Conservation (phyloP, 2,113 vertebrate genomes). For the Pseudolaguvia tuberculata region DNA sequence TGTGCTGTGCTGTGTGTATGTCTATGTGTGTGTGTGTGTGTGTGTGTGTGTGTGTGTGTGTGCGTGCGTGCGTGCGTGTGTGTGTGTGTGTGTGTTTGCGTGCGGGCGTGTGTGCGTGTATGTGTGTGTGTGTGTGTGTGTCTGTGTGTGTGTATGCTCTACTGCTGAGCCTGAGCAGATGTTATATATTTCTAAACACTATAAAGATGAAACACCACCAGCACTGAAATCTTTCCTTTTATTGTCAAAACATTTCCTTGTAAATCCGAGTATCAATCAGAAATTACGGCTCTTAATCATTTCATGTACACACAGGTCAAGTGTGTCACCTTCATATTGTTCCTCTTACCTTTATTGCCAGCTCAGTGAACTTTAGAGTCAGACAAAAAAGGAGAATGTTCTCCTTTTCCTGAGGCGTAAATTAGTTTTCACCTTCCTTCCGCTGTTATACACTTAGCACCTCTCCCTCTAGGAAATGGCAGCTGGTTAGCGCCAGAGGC, state of each 20-base stretch:
- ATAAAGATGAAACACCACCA: constrained; percentile 72
- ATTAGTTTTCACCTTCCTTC: constrained; percentile 54
- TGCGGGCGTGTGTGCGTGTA: too few relatives aligned
- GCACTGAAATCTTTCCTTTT: constrained; percentile 56
- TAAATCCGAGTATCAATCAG: not conserved
- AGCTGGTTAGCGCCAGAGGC: constrained; percentile 45
- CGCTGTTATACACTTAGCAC: constrained; percentile 52
- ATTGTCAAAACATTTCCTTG: constrained; percentile 1
- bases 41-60: constrained; percentile 44
- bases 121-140: constrained; percentile 29
- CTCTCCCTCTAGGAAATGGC: constrained; percentile 51
- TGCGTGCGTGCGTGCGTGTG: constrained; percentile 51
- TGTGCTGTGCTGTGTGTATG: constrained; percentile 16
- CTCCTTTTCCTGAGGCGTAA: constrained; percentile 47
- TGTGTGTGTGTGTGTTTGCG: constrained; percentile 48
- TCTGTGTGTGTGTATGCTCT: constrained; percentile 50
- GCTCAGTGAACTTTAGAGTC: constrained; percentile 39
- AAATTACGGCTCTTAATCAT: not conserved
- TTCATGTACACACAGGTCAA: constrained; percentile 7
- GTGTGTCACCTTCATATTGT: constrained; percentile 21
- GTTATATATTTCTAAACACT: constrained; percentile 52
- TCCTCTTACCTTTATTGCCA: constrained; percentile 26
- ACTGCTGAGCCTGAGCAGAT: constrained; percentile 61
- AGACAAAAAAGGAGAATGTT: constrained; percentile 43
- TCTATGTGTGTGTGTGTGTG: constrained; percentile 44